A percentile compares a stretch with the other conserved stretches of the same genome.
These are phyloP conservation scores for Mobula hypostoma DNA, from an alignment of 2,113 vertebrate genomes.

Conservation along the genomic window DNA sequence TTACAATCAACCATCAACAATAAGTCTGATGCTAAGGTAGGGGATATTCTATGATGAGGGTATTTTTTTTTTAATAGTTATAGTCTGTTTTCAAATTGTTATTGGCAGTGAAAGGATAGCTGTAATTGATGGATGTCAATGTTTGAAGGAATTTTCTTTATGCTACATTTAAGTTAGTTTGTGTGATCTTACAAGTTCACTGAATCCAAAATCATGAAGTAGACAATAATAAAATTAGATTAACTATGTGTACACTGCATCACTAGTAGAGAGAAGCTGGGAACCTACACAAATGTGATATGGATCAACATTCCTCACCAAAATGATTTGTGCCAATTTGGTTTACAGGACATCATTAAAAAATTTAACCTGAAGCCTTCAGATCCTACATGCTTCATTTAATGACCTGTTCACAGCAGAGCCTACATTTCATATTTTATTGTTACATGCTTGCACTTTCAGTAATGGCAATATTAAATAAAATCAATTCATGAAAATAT, in stretches of 20 bases:
- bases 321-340: background rate
- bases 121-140: background rate
- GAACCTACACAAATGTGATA: background rate
- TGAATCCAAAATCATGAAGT: background rate
- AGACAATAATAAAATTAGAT: background rate
- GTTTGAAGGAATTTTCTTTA: background rate
- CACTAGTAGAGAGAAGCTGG: background rate
- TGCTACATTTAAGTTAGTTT: background rate
- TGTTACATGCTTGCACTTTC: background rate
- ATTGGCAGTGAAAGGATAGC: background rate
- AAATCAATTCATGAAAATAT: background rate
- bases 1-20: background rate
- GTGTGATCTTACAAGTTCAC: background rate
- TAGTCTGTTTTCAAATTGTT: background rate
- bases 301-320: background rate
- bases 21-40: background rate
- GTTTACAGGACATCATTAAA: background rate
- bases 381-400: background rate
- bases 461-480: background rate
- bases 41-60: background rate
- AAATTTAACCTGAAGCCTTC: background rate
- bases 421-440: background rate
- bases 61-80: background rate
- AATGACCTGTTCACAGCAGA: background rate
- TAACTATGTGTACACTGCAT: conserved; percentile 15